Evolutionary conservation across 2,797 vertebrate genomes (phyloP), one percentile per base, ranked within the genome.

Genomic region (Ciconia nigra): DNA sequence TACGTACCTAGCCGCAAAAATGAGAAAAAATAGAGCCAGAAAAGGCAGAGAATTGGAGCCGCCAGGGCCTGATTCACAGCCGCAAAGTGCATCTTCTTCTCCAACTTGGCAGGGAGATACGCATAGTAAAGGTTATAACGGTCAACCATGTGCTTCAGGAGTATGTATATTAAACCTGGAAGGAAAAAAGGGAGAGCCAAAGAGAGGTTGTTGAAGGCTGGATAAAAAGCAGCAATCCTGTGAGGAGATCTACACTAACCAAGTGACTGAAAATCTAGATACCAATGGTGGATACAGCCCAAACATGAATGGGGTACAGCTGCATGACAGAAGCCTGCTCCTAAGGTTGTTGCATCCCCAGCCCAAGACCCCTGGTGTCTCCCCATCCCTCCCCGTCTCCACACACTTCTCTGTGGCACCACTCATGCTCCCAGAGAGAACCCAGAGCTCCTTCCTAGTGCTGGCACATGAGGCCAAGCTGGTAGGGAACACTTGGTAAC

Each of bases 11-110:
- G 97, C 65, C 99, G 97, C 79, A 99, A 97, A 61, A 99, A 98
- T 10, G 99, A 99, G 97, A 99, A 99, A 97, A 99, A 99, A 81
- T 98, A 99, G 42, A 99, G 98, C 99, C 99, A 99, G 93, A 99
- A 99, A 16, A 99, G 98, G 95, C 99, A 99, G 93, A 99, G 98
- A 95, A 99, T 99, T 62, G 99, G 99, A 4, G 99, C 99, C 0
- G 99, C 98, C 85, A 99, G 92, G 11, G 99, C 99, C 98, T 99
- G 99, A 96, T 98, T 99, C 95, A 99, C 99, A 12, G 99, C 99
- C 33, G 97, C 98, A 22, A 99, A 97, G 97, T 99, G 99, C 83
- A 99, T 99, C 78, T 98, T 98, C 59, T 98, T 98, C 95, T 99
- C 99, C 59, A 99, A 98, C 80, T 98, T 98, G 54, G 99, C 98